Percentiles rank a stretch among this genome's conserved stretches.
These are phyloP conservation scores for Bombus consobrinus DNA, from an alignment of 1,140 invertebrate species.

Conservation along the genomic window DNA sequence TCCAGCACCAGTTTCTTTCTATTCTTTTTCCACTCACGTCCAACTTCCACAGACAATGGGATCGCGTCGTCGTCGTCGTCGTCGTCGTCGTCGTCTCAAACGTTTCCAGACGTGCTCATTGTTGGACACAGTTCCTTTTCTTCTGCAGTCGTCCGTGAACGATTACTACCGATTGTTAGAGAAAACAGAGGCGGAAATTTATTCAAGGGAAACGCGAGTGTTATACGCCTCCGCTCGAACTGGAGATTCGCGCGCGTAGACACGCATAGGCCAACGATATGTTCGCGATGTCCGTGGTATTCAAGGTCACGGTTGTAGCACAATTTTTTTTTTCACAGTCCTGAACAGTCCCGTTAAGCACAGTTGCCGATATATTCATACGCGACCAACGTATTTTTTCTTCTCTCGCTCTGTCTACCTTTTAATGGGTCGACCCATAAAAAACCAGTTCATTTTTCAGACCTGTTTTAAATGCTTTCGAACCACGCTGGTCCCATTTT, in stretches of 20 bases:
- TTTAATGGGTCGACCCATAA: constrained; percentile 13
- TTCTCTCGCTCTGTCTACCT: background rate
- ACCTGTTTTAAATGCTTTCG: constrained; percentile 22
- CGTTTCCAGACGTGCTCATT: constrained; percentile 2
- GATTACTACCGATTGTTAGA: background rate
- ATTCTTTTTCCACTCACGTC: constrained; percentile 1
- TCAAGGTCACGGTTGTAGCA: constrained; percentile 30
- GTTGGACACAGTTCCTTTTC: background rate
- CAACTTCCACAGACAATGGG: constrained; percentile 1
- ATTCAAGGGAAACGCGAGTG: background rate
- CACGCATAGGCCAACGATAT: background rate
- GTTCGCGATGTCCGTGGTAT: background rate
- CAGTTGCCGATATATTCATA: constrained; percentile 33
- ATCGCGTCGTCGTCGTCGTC: background rate
- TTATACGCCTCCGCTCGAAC: background rate
- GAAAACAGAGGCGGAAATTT: background rate
- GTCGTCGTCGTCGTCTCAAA: constrained; percentile 6
- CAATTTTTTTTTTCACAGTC: constrained; percentile 25
- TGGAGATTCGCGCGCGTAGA: background rate
- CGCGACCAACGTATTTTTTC: background rate
- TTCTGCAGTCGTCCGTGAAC: background rate
- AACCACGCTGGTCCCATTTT: background rate
- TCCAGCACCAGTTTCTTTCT: background rate
- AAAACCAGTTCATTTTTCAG: constrained; percentile 32
- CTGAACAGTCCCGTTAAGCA: constrained; percentile 46